Evolutionary conservation across 2,888 invertebrate genomes (phyloP).

Genomic region (Sycophila texana): DNA sequence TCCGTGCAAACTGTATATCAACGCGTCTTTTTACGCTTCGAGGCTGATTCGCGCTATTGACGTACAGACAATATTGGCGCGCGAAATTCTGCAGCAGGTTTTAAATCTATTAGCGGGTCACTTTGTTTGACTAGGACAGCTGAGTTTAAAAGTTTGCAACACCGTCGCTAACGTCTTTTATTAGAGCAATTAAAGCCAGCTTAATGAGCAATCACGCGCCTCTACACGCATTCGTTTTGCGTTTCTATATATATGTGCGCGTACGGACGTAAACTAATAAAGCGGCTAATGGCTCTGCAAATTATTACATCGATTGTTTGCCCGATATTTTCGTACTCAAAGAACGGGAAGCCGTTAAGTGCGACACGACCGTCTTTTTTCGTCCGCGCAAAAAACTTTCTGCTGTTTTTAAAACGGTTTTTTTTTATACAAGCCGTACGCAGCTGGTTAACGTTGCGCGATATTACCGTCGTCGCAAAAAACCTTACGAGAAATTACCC

Average conservation of each 20-base stretch:
- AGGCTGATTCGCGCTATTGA: too few species aligned
- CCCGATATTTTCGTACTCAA: neutral
- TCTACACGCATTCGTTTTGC: neutral
- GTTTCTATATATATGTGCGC: neutral
- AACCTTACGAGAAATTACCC: too few species aligned
- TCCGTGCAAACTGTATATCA: too few species aligned
- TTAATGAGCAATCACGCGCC: slow-evolving; percentile 5
- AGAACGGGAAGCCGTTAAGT: neutral
- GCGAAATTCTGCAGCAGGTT: neutral
- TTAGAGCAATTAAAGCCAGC: slow-evolving; percentile 3
- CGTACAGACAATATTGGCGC: too few species aligned
- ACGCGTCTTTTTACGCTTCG: too few species aligned
- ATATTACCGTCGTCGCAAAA: too few species aligned
- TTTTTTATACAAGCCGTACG: too few species aligned
- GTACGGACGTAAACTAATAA: neutral
- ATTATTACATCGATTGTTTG: neutral
- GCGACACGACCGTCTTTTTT: neutral
- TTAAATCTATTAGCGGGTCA: neutral
- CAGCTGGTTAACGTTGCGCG: too few species aligned
- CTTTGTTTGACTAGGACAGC: neutral
- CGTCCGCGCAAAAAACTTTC: neutral
- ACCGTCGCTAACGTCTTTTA: neutral
- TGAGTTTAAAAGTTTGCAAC: slow-evolving; percentile 13
- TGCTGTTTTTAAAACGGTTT: too few species aligned
- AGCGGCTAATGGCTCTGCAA: neutral